These are phyloP conservation scores for Peromyscus maniculatus DNA, from an alignment of 2,113 vertebrate genomes.

Conservation along the genomic window DNA sequence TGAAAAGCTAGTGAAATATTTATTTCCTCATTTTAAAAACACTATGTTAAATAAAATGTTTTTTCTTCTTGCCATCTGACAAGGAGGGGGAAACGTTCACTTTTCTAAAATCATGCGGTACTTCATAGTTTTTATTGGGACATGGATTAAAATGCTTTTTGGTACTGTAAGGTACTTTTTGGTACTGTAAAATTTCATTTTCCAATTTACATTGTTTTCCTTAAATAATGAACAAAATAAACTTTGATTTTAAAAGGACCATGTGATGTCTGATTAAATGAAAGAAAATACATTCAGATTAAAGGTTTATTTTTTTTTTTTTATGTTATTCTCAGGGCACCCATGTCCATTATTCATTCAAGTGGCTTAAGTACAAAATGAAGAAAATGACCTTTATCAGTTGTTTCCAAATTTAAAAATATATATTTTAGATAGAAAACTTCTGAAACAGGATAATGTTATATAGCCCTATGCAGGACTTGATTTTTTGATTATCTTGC, in stretches of 20 bases:
- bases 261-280: constrained; percentile 50
- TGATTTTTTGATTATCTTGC: neutral
- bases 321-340: constrained; percentile 6
- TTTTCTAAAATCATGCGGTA: constrained; percentile 54
- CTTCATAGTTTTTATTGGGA: constrained; percentile 51
- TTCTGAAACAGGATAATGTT: neutral
- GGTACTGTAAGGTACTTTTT: constrained; percentile 48
- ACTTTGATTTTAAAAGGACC: constrained; percentile 66
- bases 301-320: constrained; percentile 15
- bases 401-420: constrained; percentile 42
- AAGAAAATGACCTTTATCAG: constrained; percentile 52
- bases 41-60: neutral
- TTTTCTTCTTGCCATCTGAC: neutral
- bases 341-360: constrained; percentile 28
- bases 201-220: constrained; percentile 52
- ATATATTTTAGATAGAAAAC: neutral
- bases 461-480: too few species aligned
- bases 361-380: constrained; percentile 49
- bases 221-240: constrained; percentile 72
- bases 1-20: neutral
- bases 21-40: neutral
- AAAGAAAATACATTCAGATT: constrained; percentile 45
- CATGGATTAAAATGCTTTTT: constrained; percentile 59
- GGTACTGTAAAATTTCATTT: too few species aligned
- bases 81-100: neutral